Base-by-base conservation (phyloP, 1,140 invertebrate genomes). In the Agrilus planipennis region DNA sequence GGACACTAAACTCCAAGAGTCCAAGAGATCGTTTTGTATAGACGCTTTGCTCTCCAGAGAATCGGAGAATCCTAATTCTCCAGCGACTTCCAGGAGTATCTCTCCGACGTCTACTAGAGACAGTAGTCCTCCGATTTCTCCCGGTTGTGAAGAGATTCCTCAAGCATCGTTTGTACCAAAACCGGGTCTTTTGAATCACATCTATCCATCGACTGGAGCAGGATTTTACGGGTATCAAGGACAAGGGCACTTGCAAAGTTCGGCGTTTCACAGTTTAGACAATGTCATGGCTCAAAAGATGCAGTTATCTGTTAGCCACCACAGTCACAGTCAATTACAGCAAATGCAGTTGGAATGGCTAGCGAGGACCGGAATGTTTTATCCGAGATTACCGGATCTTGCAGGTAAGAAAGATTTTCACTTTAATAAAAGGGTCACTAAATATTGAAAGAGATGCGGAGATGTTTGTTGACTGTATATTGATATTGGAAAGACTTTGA, bases 301-400 rank as follows among this genome's bases (percentile, higher is more conserved):
- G 18, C 55, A 57, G 35, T 48, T 49, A 21, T 54, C 44, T 38
- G 48, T 36, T 41, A 55, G 36, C 37, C 51, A 41, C 45, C 64
- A 64, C 27, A 52, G 55, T 18, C 60, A 59, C 7, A 64, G 67
- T 47, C 74, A 77, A 51, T 69, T 85, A 28, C 84, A 88, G 50
- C 84, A 86, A 52, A 75, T 87, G 60, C 84, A 87, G 54, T 68
- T 88, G 27, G 84, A 89, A 62, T 88, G 84, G 77, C 62, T 89
- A 20, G 84, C 84, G 1, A 75, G 83, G 46, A 82, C 82, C 10
- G 83, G 83, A 9, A 87, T 89, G 83, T 73, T 87, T 32, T 87
- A 88, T 55, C 84, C 83, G 34, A 69, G 84, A 53, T 69, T 89
- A 49, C 84, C 82, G 4, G 79, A 77, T 44, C 52, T 77, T 40